Evolutionary conservation across 2,888 invertebrate species (phyloP).

Genomic region (Polymixis lichenea): DNA sequence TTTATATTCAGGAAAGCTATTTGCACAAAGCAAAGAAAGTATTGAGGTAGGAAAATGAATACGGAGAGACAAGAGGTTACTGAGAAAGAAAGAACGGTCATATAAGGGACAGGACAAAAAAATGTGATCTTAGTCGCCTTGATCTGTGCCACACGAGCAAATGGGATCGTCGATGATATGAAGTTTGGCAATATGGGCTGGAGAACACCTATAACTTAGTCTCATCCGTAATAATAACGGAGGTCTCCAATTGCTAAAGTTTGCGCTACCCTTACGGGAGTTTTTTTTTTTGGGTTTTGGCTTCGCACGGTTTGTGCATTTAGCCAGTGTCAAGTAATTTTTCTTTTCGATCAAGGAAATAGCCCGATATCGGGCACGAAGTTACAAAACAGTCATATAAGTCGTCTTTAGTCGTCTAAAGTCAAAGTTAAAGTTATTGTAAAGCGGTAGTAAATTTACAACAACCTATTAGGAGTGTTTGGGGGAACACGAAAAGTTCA

Average conservation of each 20-base stretch:
- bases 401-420: no score
- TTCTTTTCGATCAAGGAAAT: no score
- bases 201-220: not conserved
- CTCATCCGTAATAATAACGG: not conserved
- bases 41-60: not conserved
- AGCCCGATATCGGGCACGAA: no score
- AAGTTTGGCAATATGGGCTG: not conserved
- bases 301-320: no score
- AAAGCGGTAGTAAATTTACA: no score
- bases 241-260: not conserved
- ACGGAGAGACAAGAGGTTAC: not conserved
- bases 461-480: no score
- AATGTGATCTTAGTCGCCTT: not conserved
- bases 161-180: not conserved
- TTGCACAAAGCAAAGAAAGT: not conserved
- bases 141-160: not conserved
- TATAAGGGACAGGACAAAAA: not conserved
- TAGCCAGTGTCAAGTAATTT: no score
- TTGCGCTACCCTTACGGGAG: no score
- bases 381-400: no score
- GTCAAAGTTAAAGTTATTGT: no score
- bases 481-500: no score
- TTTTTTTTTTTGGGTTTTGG: no score
- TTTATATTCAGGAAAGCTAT: not conserved
- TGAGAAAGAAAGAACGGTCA: not conserved